Evolutionary conservation across 2,113 vertebrate genomes (phyloP), one percentile per base, ranked within the genome.

Genomic region (Petromus typicus): DNA sequence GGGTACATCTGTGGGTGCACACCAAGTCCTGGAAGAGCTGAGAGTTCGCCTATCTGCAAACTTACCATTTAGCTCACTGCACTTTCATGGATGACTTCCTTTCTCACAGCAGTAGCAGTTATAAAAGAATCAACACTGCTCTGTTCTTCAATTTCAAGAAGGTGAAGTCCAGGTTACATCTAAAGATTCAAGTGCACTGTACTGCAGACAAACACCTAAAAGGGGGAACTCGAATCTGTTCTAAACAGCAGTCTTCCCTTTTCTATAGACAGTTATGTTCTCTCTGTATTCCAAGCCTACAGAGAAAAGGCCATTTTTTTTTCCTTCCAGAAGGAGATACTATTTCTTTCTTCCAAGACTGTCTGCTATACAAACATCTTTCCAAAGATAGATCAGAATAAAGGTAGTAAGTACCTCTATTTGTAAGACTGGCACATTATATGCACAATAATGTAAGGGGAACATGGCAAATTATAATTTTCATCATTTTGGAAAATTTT

Each of bases 311-410:
- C 54, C 56, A 18, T 7, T 0, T 69, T 59, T 80, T 51, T 43
- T 73, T 71, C 12, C 13, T 25, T 40, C 32, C 9, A 37, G 32
- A 91, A 6, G 67, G 66, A 84, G 34, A 73, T 3, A 81, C 12
- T 80, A 7, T 13, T 57, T 37, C 22, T 71, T n/a, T 48, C 40
- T 83, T 91, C 43, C 14, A 56, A 78, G 27, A 51, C 17, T 92
- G n/a, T 78, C 64, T 76, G 45, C 18, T 67, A 18, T 43, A 40
- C 14, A 79, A 79, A 86, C 30, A 79, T 67, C 13, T 66, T 66
- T 67, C 27, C 78, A 78, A 92, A 92, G 20, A 8, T 82, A 75
- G 67, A 30, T 88, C 56, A 88, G 40, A 40, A 93, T 76, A 54
- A 73, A 82, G 48, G 71, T 18, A n/a, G 32, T 71, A 45, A 81